Evolutionary conservation across 2,797 vertebrate genomes (phyloP), one percentile per base, ranked within the genome.

Genomic region (Pangasius macronema): DNA sequence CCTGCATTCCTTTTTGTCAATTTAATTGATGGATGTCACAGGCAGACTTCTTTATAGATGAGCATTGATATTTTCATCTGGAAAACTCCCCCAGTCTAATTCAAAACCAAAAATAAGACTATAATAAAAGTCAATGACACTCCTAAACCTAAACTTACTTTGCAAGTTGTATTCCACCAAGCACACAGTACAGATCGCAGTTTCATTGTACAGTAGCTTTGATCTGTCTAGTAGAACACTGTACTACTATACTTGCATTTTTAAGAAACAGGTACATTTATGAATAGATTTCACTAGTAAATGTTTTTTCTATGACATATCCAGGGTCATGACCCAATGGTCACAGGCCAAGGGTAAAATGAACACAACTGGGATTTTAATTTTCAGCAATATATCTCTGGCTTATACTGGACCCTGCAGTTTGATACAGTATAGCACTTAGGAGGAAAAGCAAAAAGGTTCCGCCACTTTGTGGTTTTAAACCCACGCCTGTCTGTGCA

Each of bases 311-410:
- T 65, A 61, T 83, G 81, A 65, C 36, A 36, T 85, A 42, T 80
- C 36, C 70, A 85, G 59, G 57, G 87, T 33, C 42, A 39, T 57
- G 72, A 77, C 77, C 59, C 6, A 27, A 2, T 49, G 57, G 59
- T 82, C 49, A 59, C 59, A 83, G 53, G 36, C 51, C 53, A 82
- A 83, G 82, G 53, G 72, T 46, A 86, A 55, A 81, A 72, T 39
- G 75, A 89, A 88, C 84, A 89, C 92, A 93, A 89, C 93, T 93
- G 91, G 90, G 84, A 92, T 92, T 91, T 86, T 85, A 91, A 93
- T 93, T 59, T 84, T 59, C 89, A 92, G 65, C 86, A 82, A 88
- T 86, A 88, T 86, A 84, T 86, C 86, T 86, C 14, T 73, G 82
- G 84, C 70, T 89, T 89, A 91, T 86, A 85, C 87, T 86, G 84